Evolutionary conservation across 1,140 invertebrate genomes (phyloP).

Genomic region (Cyrtorhinus lividipennis): DNA sequence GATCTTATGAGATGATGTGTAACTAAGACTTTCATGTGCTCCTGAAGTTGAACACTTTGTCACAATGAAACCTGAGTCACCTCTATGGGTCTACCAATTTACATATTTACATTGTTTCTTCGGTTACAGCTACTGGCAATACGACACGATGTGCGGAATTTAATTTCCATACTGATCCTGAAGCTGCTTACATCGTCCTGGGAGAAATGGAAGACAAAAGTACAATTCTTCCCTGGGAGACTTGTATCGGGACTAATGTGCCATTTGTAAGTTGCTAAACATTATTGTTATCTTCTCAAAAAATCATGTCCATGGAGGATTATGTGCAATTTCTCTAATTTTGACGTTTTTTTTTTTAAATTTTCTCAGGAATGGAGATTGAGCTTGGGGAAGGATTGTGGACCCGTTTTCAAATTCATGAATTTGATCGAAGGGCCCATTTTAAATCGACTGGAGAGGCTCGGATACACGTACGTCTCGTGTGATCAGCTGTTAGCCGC

Average conservation of each 20-base stretch:
- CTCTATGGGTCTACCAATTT: no score
- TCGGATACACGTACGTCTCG: constrained; percentile 15
- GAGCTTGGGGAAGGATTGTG: neutral
- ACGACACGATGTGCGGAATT: constrained; percentile 54
- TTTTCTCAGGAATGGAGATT: constrained; percentile 16
- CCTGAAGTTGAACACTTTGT: no score
- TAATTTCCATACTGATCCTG: constrained; percentile 64
- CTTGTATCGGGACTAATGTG: constrained; percentile 17
- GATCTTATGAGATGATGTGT: no score
- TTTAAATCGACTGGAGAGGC: constrained; percentile 2
- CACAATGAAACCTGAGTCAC: no score
- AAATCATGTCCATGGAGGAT: no score
- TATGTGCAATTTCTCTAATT: neutral
- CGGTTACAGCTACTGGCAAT: constrained; percentile 45
- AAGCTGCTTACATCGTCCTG: constrained; percentile 57
- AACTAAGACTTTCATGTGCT: no score
- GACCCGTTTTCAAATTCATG: constrained; percentile 12
- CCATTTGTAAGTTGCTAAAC: constrained; percentile 19
- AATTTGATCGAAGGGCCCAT: constrained; percentile 19
- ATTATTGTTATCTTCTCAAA: neutral
- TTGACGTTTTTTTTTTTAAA: constrained; percentile 5
- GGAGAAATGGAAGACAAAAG: constrained; percentile 38
- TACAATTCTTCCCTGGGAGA: constrained; percentile 44
- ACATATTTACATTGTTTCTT: no score
- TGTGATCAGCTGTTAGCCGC: constrained; percentile 20